Conservation (phyloP, 2,888 invertebrate genomes). For the Antheraea yamamai region DNA sequence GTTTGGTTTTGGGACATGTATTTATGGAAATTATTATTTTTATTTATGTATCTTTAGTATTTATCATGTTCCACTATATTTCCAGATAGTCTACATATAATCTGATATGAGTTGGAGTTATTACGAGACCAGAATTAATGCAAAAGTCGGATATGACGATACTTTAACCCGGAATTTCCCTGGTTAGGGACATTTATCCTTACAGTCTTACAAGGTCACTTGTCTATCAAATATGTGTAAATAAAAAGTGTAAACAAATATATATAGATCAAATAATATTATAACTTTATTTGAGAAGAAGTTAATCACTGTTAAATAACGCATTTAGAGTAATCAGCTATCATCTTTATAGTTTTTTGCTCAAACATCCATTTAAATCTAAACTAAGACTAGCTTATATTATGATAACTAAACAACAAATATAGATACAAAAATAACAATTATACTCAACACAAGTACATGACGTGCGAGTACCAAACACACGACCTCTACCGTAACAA, state of each 20-base stretch:
- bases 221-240: not conserved
- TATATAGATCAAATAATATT: not conserved
- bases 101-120: not conserved
- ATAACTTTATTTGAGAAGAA: not conserved
- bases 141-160: not conserved
- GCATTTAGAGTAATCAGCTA: not conserved
- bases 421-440: too few species aligned
- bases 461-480: too few species aligned
- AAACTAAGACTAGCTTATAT: too few species aligned
- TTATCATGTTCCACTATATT: not conserved
- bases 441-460: too few species aligned
- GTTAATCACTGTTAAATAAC: not conserved
- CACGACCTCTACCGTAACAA: too few species aligned
- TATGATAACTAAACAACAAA: too few species aligned
- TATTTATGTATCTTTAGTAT: too few species aligned
- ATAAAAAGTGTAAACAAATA: not conserved
- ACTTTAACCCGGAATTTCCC: not conserved
- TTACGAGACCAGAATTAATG: not conserved
- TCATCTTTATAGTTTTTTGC: not conserved
- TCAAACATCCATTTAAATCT: too few species aligned
- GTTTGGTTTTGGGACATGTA: too few species aligned
- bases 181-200: not conserved
- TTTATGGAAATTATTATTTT: too few species aligned
- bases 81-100: not conserved
- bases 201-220: not conserved